These are phyloP conservation scores for Psix sp. DNA, from an alignment of 1,140 invertebrate genomes.

Conservation along the genomic window DNA sequence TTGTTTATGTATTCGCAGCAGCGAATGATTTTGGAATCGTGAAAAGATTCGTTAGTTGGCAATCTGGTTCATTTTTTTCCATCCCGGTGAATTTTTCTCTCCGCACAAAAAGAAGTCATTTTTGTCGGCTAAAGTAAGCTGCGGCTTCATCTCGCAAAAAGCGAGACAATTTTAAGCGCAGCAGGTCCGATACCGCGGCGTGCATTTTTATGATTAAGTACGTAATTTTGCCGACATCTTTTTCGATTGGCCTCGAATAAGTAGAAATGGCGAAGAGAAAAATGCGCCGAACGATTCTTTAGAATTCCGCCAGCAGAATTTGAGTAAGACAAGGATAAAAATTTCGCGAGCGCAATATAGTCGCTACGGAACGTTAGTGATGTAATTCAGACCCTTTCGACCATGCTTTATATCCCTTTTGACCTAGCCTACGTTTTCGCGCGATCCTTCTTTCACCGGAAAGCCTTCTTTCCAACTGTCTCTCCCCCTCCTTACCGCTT, in stretches of 20 bases:
- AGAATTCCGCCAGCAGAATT: constrained; percentile 45
- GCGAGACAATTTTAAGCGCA: constrained; percentile 36
- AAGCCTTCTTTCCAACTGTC: constrained; percentile 24
- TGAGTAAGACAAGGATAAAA: constrained; percentile 52
- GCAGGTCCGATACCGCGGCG: constrained; percentile 1
- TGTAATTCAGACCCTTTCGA: constrained; percentile 56
- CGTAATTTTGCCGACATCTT: constrained; percentile 48
- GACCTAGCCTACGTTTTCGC: constrained; percentile 52
- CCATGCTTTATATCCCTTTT: constrained; percentile 56
- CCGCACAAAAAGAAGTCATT: constrained; percentile 1
- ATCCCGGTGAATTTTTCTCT: not conserved
- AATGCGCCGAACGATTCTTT: constrained; percentile 26
- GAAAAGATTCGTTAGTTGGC: too few relatives aligned
- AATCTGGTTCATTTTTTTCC: too few relatives aligned
- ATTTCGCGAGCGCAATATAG: constrained; percentile 46
- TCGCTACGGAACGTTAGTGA: constrained; percentile 49
- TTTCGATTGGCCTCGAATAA: constrained; percentile 51
- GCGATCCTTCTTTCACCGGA: constrained; percentile 51
- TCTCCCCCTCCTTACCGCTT: not conserved
- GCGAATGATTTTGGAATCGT: too few relatives aligned
- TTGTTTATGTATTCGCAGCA: too few relatives aligned
- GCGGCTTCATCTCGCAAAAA: constrained; percentile 36
- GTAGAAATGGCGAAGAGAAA: constrained; percentile 8
- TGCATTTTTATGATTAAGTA: constrained; percentile 52
- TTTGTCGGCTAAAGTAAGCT: not conserved